Conservation (phyloP, 2,113 vertebrate genomes). For the Hystrix cristata region DNA sequence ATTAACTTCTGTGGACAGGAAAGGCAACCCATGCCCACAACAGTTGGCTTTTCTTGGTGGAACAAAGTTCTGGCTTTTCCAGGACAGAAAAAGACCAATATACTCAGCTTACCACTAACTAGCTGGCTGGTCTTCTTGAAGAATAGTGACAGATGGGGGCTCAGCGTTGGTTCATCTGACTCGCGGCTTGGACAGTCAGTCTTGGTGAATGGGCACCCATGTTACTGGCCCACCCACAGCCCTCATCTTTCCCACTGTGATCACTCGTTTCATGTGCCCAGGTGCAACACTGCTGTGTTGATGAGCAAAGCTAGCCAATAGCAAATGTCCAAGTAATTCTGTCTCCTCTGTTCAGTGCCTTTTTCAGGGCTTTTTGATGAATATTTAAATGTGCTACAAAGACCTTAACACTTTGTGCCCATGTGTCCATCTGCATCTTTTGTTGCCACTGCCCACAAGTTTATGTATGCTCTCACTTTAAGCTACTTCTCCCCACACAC, state of each 20-base stretch:
- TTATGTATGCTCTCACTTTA: too few species aligned
- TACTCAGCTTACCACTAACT: not conserved
- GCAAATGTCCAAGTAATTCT: not conserved
- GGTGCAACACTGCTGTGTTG: not conserved
- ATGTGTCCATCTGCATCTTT: not conserved
- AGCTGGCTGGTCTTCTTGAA: not conserved
- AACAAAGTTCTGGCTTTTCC: conserved; percentile 15
- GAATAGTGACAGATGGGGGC: not conserved
- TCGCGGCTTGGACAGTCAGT: not conserved
- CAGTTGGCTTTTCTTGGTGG: not conserved
- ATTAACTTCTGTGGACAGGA: not conserved
- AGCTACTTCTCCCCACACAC: not conserved
- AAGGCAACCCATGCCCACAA: not conserved
- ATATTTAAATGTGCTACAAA: not conserved
- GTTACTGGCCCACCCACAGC: not conserved
- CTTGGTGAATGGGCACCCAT: not conserved
- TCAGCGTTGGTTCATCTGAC: not conserved
- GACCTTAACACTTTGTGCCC: not conserved
- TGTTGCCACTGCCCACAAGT: not conserved
- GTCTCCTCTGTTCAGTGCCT: not conserved
- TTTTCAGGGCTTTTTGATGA: not conserved
- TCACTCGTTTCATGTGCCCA: not conserved
- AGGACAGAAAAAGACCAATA: not conserved
- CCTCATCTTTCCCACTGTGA: not conserved
- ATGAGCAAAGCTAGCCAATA: not conserved